Base-by-base conservation (phyloP, 2,888 invertebrate species). In the Philopedon plagiatum region DNA sequence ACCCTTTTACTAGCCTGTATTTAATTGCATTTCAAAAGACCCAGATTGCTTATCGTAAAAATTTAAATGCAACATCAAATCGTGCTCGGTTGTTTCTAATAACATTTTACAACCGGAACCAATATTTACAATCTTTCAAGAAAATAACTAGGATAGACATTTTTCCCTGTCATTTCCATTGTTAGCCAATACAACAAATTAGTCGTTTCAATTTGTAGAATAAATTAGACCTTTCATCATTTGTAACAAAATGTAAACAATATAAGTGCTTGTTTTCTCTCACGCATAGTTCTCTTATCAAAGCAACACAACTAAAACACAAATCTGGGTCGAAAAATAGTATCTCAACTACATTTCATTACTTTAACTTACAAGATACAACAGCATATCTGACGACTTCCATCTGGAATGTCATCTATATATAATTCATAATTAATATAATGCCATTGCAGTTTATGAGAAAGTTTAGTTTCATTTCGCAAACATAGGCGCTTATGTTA, bases 361-460 rank as follows among this genome's bases (percentile, higher is more conserved):
- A 68, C 41, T 60, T 19, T 29, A 39, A 21, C 39, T 61, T 51
- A 68, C 46, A 60, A 51, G 58, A 29, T 63, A 46, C 26, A 56
- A 64, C 26, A 56, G 56, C 56, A 51, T 68, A 61, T 69, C 61
- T 69, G 69, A 69, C 54, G 69, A 62, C 32, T 51, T 44, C 29
- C 56, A 69, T 69, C 69, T 69, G 19, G 56, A 69, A 69, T 49
- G 69, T 69, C 69, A 69, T 69, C 69, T 69, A 62, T 62, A 62
- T 69, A 69, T 69, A 62, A 69, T 61, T 69, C 56, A 56, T 69
- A 69, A 69, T 69, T 69, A 69, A 69, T 69, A 62, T 69, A 61
- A 46, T 57, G 44, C 61, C 26, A 41, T 39, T 64, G 29, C 41
- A 13, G 37, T 41, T 37, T 67, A 67, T 49, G 44, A 60, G 67